Evolutionary conservation across 1,140 invertebrate species (phyloP).

Genomic region (Cyclargus thomasi): DNA sequence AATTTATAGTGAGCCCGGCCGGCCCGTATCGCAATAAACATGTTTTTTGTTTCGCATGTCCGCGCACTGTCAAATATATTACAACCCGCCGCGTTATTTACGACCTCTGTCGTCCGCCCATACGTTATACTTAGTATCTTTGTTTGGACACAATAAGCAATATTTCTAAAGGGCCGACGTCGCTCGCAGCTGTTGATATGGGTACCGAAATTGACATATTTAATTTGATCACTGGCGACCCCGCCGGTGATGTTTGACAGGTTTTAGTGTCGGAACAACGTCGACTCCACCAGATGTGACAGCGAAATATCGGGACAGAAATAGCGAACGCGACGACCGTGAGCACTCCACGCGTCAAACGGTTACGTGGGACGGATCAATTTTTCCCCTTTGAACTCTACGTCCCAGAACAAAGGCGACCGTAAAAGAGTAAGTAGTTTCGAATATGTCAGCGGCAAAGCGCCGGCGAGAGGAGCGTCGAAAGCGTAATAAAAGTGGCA

Average conservation of each 20-base stretch:
- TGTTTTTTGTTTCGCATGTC: slow-evolving; percentile 74
- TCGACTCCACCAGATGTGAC: slow-evolving; percentile 63
- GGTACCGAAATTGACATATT: slow-evolving; percentile 75
- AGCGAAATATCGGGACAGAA: slow-evolving; percentile 45
- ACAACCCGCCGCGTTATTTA: slow-evolving; percentile 72
- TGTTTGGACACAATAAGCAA: slow-evolving; percentile 76
- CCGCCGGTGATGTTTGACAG: slow-evolving; percentile 65
- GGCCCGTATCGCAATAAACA: slow-evolving; percentile 67
- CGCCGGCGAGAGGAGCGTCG: slow-evolving; percentile 54
- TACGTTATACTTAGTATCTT: slow-evolving; percentile 76
- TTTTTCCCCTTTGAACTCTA: slow-evolving; percentile 59
- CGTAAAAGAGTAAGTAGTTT: slow-evolving; percentile 68
- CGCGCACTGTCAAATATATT: slow-evolving; percentile 75
- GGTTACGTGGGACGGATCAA: slow-evolving; percentile 57
- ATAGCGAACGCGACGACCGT: slow-evolving; percentile 26
- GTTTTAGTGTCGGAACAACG: slow-evolving; percentile 72
- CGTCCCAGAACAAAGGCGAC: slow-evolving; percentile 55
- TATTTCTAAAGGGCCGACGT: slow-evolving; percentile 73
- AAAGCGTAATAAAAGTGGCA: slow-evolving; percentile 69
- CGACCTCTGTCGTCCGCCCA: slow-evolving; percentile 70
- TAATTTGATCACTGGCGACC: slow-evolving; percentile 71
- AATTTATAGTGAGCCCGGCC: slow-evolving; percentile 54
- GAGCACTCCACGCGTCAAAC: slow-evolving; percentile 57
- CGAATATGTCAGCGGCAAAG: slow-evolving; percentile 65
- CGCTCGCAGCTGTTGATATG: slow-evolving; percentile 73